Evolutionary conservation across 1,140 invertebrate species (phyloP).

Genomic region (Eriosoma lanigerum): DNA sequence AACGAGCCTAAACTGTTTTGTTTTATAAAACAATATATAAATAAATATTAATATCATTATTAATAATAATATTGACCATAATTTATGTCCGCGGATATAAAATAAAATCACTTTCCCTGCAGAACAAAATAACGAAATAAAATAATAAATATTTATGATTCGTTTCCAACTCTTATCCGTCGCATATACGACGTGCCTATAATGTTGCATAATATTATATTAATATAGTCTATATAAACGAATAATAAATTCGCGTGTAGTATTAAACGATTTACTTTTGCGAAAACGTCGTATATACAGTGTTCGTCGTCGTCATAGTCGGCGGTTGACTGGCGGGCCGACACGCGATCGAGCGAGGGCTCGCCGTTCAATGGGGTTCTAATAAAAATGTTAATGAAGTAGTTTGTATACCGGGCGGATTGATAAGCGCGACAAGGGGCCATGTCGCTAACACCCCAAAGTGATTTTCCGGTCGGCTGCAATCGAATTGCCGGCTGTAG

Average conservation of each 20-base stretch:
- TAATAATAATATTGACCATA: too few species aligned
- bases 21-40: too few species aligned
- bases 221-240: too few species aligned
- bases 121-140: too few species aligned
- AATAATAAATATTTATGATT: too few species aligned
- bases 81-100: too few species aligned
- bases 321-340: not conserved
- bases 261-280: constrained; percentile 50
- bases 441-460: constrained; percentile 52
- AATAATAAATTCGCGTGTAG: constrained; percentile 7
- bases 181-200: too few species aligned
- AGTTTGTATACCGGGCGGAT: constrained; percentile 50
- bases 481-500: constrained; percentile 52
- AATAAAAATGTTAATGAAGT: constrained; percentile 52
- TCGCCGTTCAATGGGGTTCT: constrained; percentile 45
- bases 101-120: too few species aligned
- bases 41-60: too few species aligned
- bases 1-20: too few species aligned
- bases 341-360: not conserved
- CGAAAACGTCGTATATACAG: not conserved
- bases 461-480: constrained; percentile 51
- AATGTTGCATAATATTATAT: too few species aligned
- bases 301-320: not conserved
- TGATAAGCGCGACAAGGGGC: constrained; percentile 51
- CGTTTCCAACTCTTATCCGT: too few species aligned